phyloP scores from a whole-genome alignment of 2,113 vertebrate species.

The Pterophyllum scalare region DNA sequence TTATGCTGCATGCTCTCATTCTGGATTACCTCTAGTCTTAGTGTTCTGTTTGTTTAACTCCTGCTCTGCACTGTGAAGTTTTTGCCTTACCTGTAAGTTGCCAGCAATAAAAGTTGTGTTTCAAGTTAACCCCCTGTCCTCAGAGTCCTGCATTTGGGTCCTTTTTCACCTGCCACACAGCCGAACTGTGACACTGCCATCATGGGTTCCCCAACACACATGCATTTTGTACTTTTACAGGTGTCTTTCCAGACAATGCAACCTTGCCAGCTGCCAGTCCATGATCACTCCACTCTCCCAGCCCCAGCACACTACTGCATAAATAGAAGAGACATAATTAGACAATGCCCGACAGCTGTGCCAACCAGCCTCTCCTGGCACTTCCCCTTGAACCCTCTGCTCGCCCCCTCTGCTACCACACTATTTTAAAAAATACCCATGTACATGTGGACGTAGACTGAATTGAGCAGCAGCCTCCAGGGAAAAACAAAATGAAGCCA shows the following conservation, averaged over 20 bases:
- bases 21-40: too few species aligned
- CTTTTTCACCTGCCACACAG: too few species aligned
- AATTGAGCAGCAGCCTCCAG: neutral
- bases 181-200: too few species aligned
- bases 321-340: constrained; percentile 1
- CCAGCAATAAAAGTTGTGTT: too few species aligned
- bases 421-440: neutral
- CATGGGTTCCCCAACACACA: neutral
- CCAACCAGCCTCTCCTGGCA: neutral
- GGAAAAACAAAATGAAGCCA: neutral
- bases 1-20: too few species aligned
- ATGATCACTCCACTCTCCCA: neutral
- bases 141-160: too few species aligned
- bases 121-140: too few species aligned
- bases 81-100: too few species aligned
- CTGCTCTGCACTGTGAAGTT: too few species aligned
- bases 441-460: neutral
- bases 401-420: neutral
- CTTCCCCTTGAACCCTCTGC: neutral
- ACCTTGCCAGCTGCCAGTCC: too few species aligned
- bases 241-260: neutral
- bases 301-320: neutral
- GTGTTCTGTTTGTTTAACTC: too few species aligned
- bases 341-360: neutral
- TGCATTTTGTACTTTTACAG: neutral